Evolutionary conservation across 2,888 invertebrate genomes (phyloP).

Genomic region (Pseudanteris insignis): DNA sequence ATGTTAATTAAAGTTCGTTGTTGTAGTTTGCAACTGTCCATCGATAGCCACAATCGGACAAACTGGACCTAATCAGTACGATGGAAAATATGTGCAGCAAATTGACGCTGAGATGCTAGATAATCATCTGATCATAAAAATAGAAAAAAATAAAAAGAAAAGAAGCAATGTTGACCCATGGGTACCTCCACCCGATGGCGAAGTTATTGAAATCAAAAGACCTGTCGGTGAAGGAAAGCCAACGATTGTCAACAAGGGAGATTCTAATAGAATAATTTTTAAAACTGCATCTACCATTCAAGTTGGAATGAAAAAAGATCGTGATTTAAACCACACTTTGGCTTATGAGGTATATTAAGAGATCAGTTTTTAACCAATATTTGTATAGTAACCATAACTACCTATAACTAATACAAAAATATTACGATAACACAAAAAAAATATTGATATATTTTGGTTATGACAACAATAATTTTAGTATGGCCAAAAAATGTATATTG

Average conservation of each 20-base stretch:
- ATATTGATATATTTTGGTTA: background rate
- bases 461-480: no score
- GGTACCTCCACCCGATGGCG: conserved; percentile 60
- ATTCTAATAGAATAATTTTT: conserved; percentile 59
- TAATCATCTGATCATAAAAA: conserved; percentile 74
- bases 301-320: background rate
- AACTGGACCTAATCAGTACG: background rate
- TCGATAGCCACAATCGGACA: no score
- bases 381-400: background rate
- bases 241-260: conserved; percentile 55
- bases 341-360: conserved; percentile 3
- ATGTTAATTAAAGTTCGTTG: no score
- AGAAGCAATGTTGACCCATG: conserved; percentile 49
- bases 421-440: no score
- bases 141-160: conserved; percentile 70
- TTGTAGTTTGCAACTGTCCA: no score
- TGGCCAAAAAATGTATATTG: background rate
- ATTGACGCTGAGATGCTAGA: conserved; percentile 75
- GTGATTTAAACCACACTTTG: background rate
- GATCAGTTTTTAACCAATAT: background rate
- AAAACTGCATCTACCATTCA: conserved; percentile 51
- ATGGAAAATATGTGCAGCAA: conserved; percentile 70
- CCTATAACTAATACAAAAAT: no score
- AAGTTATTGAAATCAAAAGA: conserved; percentile 57
- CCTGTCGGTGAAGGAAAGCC: conserved; percentile 53